phyloP scores from a whole-genome alignment of 2,888 invertebrate species.

The Archips xylosteana region DNA sequence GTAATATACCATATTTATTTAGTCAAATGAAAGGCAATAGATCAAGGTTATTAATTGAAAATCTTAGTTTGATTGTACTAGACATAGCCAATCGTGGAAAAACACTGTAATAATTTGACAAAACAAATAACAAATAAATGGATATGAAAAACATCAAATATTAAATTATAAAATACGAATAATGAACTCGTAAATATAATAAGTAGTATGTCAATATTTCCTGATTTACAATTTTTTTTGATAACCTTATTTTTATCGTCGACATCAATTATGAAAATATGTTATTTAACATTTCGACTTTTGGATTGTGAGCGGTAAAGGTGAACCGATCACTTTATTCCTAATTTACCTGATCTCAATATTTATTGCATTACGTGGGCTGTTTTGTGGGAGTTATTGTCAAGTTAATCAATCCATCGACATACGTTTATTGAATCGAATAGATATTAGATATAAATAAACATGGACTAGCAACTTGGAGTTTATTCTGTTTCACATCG shows the following conservation, averaged over 20 bases:
- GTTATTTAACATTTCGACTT: constrained; percentile 20
- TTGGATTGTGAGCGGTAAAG: constrained; percentile 2
- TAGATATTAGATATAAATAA: constrained; percentile 18
- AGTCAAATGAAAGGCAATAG: no score
- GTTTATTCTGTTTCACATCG: neutral
- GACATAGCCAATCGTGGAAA: no score
- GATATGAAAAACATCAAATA: no score
- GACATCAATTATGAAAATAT: neutral
- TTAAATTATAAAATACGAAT: no score
- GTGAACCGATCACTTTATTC: constrained; percentile 15
- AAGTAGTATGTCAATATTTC: no score
- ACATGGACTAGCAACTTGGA: neutral
- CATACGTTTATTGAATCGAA: constrained; percentile 1
- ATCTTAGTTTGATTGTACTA: no score
- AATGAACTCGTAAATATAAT: no score
- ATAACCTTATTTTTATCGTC: neutral
- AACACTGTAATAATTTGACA: no score
- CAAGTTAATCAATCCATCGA: constrained; percentile 15
- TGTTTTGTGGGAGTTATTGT: constrained; percentile 23
- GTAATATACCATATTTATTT: no score
- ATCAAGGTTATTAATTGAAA: no score
- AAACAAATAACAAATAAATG: no score
- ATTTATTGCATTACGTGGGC: constrained; percentile 33
- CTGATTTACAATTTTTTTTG: no score
- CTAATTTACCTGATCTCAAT: constrained; percentile 22